Base-by-base conservation (phyloP, 2,888 invertebrate genomes). In the Aphodius sticticus region DNA sequence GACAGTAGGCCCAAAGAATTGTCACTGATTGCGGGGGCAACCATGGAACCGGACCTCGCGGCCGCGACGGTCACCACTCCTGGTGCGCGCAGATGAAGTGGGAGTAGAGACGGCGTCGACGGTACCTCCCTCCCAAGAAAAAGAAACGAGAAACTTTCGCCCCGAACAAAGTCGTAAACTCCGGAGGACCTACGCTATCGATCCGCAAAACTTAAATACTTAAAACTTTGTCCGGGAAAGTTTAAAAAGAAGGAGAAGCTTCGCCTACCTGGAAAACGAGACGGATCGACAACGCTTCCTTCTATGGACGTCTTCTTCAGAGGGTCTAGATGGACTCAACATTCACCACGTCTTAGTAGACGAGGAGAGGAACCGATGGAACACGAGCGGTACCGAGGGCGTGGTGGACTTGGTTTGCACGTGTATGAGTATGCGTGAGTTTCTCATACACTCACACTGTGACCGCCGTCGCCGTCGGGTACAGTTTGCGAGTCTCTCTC, bases 391-490 rank as follows among this genome's bases (percentile, higher is more conserved):
- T 77, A 82, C 82, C 85, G 86, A 86, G 86, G 86, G 87, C 87
- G 87, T 86, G 87, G 86, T 86, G 86, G 85, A 88, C 88, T 88
- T 88, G 86, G 86, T 84, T 6, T 69, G 69, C 69, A 16, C 85
- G 86, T 86, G 86, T 86, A 87, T 87, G 87, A 85, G 87, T 86
- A 86, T 84, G 85, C 86, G 86, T 85, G 88, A 88, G 89, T 26
- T 26, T 26, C 53, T 53, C 53, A 53, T 53, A 53, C 53, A 53
- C 53, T 53, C 53, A 53, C 12, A 53, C 53, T 88, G 88, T 87
- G 86, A 86, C 84, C 91, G 90, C 90, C 86, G 90, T 89, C 89
- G 89, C 88, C 90, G 91, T 90, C 91, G 90, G 89, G 90, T 91
- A 89, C 91, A 91, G 88, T 89, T 89, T 89, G 89, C 87, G 87